Evolutionary conservation across 2,888 invertebrate species (phyloP).

Genomic region (Chelonus formosanus): DNA sequence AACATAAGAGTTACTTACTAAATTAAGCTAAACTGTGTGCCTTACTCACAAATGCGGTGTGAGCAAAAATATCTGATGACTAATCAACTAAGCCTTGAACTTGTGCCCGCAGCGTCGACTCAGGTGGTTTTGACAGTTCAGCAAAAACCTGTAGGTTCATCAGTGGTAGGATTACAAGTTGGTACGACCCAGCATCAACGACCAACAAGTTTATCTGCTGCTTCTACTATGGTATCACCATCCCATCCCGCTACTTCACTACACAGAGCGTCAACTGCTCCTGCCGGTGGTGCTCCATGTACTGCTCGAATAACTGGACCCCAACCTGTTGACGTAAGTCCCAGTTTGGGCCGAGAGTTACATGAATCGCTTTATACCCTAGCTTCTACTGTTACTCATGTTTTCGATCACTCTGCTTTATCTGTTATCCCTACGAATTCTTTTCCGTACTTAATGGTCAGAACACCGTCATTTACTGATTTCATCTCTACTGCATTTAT

Average conservation of each 20-base stretch:
- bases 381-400: conserved; percentile 24
- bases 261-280: conserved; percentile 59
- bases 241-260: conserved; percentile 61
- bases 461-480: conserved; percentile 14
- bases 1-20: not conserved
- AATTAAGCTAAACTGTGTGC: not conserved
- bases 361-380: conserved; percentile 19
- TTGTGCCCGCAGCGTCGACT: conserved; percentile 69
- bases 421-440: conserved; percentile 19
- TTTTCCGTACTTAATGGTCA: conserved; percentile 19
- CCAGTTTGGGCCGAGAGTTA: conserved; percentile 19
- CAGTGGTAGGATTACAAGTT: conserved; percentile 52
- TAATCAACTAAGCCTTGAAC: conserved; percentile 47
- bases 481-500: conserved; percentile 24
- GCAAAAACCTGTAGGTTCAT: conserved; percentile 64
- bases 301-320: conserved; percentile 82
- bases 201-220: conserved; percentile 63
- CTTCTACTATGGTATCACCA: conserved; percentile 55
- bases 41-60: conserved; percentile 17
- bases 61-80: conserved; percentile 46
- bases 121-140: conserved; percentile 77
- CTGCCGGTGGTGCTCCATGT: conserved; percentile 68
- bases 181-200: conserved; percentile 57
- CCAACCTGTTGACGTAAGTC: conserved; percentile 87
- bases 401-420: conserved; percentile 22